Base-by-base conservation (phyloP, 2,888 invertebrate species). In the Priocnemis perturbator region DNA sequence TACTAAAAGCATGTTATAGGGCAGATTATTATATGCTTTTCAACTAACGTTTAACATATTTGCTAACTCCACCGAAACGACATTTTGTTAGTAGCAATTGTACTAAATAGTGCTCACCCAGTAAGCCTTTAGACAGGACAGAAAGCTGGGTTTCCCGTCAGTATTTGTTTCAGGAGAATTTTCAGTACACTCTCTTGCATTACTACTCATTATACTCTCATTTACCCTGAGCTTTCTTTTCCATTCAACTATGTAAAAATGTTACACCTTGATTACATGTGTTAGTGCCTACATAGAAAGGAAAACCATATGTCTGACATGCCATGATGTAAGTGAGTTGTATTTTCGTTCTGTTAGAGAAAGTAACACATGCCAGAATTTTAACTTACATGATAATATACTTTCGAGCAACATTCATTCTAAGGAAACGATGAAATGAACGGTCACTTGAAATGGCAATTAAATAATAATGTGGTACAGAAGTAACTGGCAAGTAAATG, bases 31-130 rank as follows among this genome's bases (percentile, higher is more conserved):
- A 30, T 57, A 57, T 37, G 15, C 37, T 3, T 3, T 11, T 37
- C 11, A 37, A 37, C 37, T 37, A 37, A 37, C 7, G 37, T 37
- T 37, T 55, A 55, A 20, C 26, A 23, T 55, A 23, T 55, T n/a
- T n/a, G 26, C 57, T 15, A 57, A 30, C 23, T 30, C 19, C 37
- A 57, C 37, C 37, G 37, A 17, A 57, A 57, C 19, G 64, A 65
- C 59, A 59, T 47, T 65, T 57, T 37, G 11, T 37, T 53, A 61
- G 47, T 53, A 21, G 44, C 58, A 44, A 57, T 65, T 61, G 37
- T 67, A 59, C 69, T 70, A 65, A 76, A 64, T 64, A 57, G 62
- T 74, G 76, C 70, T 76, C 75, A 72, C 67, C 69, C 72, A 75
- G 52, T 73, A 73, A 61, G 55, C 64, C 58, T 74, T 75, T 66